Base-by-base conservation (phyloP, 2,113 vertebrate species). In the Fregata magnificens region DNA sequence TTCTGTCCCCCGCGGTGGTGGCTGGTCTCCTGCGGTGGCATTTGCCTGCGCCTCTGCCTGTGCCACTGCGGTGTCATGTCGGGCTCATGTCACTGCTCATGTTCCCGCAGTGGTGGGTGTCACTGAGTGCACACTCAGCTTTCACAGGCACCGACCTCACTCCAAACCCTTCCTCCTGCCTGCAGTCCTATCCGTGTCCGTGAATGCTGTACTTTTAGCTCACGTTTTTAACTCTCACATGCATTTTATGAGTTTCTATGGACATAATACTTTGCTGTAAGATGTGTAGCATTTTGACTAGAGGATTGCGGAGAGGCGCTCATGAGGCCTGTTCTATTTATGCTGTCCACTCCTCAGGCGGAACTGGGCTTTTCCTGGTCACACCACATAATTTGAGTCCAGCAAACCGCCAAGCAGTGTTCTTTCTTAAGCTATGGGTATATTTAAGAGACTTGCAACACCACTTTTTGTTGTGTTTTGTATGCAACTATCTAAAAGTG, bases 111-210 rank as follows among this genome's bases (percentile, higher is more conserved):
- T 0, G 1, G 11, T 17, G 36, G 22, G 34, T 26, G 28, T 25
- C 73, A 10, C 28, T 0, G 3, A 38, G 66, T 1, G 0, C 18
- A 1, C 13, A 5, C 4, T 2, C 16, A 0, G 3, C 42, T 45
- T 29, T 31, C 0, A 1, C 3, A 13, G 50, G 18, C 26, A 77
- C 34, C 2, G 1, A 11, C n/a, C 32, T 66, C 4, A 0, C 44
- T 16, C 47, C 42, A 36, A 16, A 40, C 0, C 0, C 42, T n/a
- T 50, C 66, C 45, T 59, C 0, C 0, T 22, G 32, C 44, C 69
- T 9, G 5, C 25, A 26, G 14, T 32, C 36, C 65, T 47, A 9
- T 15, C 49, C 4, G 8, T 0, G 0, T 5, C 72, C 1, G 5
- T 4, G 3, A 49, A 4, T 28, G 42, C 52, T 10, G 28, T 7